Evolutionary conservation across 1,140 invertebrate genomes (phyloP).

Genomic region (Maniola jurtina): DNA sequence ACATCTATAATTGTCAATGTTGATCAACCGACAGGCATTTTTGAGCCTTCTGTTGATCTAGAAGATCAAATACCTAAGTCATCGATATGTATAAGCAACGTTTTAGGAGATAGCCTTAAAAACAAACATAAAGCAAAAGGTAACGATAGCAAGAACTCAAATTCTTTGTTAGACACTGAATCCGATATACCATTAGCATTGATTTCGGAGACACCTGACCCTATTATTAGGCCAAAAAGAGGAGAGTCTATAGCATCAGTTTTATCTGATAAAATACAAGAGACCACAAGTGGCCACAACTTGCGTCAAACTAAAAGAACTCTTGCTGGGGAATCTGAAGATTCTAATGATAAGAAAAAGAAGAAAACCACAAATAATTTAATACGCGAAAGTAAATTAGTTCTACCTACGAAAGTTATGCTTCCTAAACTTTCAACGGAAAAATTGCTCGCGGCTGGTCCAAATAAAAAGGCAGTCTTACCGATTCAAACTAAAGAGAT

Average conservation of each 20-base stretch:
- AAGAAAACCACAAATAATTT: conserved; percentile 70
- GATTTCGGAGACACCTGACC: conserved; percentile 66
- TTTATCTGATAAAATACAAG: conserved; percentile 75
- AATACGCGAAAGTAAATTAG: conserved; percentile 71
- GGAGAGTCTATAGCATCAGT: conserved; percentile 75
- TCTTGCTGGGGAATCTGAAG: conserved; percentile 62
- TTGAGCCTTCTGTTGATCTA: conserved; percentile 81
- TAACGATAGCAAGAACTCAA: conserved; percentile 40
- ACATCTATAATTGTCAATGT: conserved; percentile 65
- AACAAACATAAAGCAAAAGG: conserved; percentile 50
- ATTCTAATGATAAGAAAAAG: conserved; percentile 69
- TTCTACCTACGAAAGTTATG: conserved; percentile 62
- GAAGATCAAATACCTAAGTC: conserved; percentile 82
- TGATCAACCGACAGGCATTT: conserved; percentile 81
- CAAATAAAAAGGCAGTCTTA: conserved; percentile 49
- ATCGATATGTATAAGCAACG: conserved; percentile 68
- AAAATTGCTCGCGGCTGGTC: conserved; percentile 45
- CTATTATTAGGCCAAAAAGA: conserved; percentile 66
- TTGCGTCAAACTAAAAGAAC: conserved; percentile 74
- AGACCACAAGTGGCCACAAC: conserved; percentile 71
- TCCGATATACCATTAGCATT: conserved; percentile 64
- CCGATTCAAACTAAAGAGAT: conserved; percentile 41
- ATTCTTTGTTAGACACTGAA: conserved; percentile 55
- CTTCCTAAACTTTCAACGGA: conserved; percentile 66
- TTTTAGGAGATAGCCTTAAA: conserved; percentile 54